phyloP scores from a whole-genome alignment of 2,113 vertebrate genomes.

The Carollia perspicillata region DNA sequence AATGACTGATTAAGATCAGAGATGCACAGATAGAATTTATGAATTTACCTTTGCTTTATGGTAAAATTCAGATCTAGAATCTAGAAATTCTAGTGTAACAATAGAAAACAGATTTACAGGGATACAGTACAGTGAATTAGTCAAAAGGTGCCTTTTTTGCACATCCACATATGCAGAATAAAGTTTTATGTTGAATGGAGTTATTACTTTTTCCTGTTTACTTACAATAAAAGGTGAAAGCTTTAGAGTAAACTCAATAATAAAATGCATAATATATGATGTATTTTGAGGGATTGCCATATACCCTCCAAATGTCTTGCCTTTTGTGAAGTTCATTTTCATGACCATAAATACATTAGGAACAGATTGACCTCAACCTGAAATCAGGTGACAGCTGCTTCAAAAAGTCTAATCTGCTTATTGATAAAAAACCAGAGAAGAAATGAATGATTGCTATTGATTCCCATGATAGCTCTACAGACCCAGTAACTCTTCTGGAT shows the following conservation, averaged over 20 bases:
- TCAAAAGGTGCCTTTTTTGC: constrained; percentile 38
- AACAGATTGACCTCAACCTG: constrained; percentile 79
- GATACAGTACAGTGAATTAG: neutral
- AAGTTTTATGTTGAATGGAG: neutral
- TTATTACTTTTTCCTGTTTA: neutral
- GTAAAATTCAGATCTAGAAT: constrained; percentile 2
- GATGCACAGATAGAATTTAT: constrained; percentile 5
- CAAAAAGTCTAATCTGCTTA: constrained; percentile 65
- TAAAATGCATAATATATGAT: constrained; percentile 38
- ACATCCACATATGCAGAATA: neutral
- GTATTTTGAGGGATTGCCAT: constrained; percentile 33
- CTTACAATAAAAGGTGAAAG: constrained; percentile 30
- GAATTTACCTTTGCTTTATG: constrained; percentile 26
- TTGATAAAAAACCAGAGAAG: constrained; percentile 44
- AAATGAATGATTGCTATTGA: constrained; percentile 49
- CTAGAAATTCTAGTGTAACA: constrained; percentile 11
- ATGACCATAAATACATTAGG: constrained; percentile 35
- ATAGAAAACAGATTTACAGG: constrained; percentile 21
- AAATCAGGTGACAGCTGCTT: constrained; percentile 83
- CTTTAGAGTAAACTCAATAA: constrained; percentile 7
- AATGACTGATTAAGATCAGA: neutral
- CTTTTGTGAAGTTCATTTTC: constrained; percentile 57
- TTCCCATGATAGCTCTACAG: constrained; percentile 25
- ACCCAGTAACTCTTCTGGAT: constrained; percentile 50
- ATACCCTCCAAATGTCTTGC: neutral